Evolutionary conservation across 2,888 invertebrate genomes (phyloP).

Genomic region (Patella pellucida): DNA sequence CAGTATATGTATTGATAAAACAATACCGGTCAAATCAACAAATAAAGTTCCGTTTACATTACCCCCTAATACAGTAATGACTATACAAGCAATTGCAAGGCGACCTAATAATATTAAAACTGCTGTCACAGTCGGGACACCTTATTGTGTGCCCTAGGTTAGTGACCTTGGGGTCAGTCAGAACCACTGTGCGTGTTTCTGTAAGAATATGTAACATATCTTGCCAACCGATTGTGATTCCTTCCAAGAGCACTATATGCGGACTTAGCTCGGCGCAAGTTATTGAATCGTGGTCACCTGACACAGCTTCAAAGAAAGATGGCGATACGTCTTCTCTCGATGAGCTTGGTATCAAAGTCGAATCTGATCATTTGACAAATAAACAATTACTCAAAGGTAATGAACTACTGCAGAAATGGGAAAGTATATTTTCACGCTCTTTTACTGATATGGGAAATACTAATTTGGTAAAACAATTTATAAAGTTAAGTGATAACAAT

Average conservation of each 20-base stretch:
- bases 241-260: background rate
- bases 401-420: background rate
- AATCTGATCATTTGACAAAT: background rate
- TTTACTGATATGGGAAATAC: slow-evolving; percentile 29
- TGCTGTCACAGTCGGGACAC: too few species aligned
- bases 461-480: slow-evolving; percentile 25
- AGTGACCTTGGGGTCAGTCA: too few species aligned
- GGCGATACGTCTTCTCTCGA: too few species aligned
- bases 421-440: slow-evolving; percentile 23
- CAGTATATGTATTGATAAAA: too few species aligned
- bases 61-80: too few species aligned
- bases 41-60: too few species aligned
- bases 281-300: background rate
- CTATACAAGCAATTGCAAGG: too few species aligned
- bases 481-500: slow-evolving; percentile 27
- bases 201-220: background rate
- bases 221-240: background rate
- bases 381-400: background rate
- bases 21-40: too few species aligned
- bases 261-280: background rate
- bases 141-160: too few species aligned
- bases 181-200: background rate
- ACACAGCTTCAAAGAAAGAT: background rate
- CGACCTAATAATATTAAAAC: too few species aligned
- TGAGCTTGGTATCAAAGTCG: background rate